Evolutionary conservation across 2,113 vertebrate genomes (phyloP), one percentile per base, ranked within the genome.

Genomic region (Furnarius figulus): DNA sequence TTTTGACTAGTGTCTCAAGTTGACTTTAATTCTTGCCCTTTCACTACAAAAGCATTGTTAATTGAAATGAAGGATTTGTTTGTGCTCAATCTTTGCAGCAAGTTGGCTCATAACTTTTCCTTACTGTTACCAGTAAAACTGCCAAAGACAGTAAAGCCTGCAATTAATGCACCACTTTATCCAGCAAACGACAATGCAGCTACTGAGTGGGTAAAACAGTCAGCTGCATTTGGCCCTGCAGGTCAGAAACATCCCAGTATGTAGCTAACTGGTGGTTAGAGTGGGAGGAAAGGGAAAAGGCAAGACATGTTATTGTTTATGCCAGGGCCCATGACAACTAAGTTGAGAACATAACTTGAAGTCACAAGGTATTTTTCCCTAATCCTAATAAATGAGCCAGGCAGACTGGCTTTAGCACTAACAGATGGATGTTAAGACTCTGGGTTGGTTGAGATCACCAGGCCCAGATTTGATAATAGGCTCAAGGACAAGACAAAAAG

Each of bases 341-440:
- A 73, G 8, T 67, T 58, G 79, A 88, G 75, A 94, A 80, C 46
- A 50, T 85, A 91, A 95, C 70, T 93, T 74, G 47, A 88, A 90
- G 90, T 90, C 86, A 86, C 63, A 28, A 93, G 95, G 74, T 75
- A 83, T 96, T 95, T 95, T 93, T 35, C 68, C 56, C 65, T 95
- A 95, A 95, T 95, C 92, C 94, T 89, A 92, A 93, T 86, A 95
- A 95, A 79, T 67, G 76, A 92, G 68, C n/a, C 42, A 63, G 39
- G 76, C 92, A 95, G 86, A 71, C 80, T 78, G 68, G 83, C 72
- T 95, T 94, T 93, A 93, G 79, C 1, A 0, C 52, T 74, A 90
- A 77, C 94, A 95, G 96, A 95, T 95, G 95, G 95, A 86, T 93
- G 79, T 83, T 96, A 96, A 96, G 90, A 88, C 94, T 87, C 58